phyloP scores from a whole-genome alignment of 2,797 vertebrate species.

The Chelonia mydas region DNA sequence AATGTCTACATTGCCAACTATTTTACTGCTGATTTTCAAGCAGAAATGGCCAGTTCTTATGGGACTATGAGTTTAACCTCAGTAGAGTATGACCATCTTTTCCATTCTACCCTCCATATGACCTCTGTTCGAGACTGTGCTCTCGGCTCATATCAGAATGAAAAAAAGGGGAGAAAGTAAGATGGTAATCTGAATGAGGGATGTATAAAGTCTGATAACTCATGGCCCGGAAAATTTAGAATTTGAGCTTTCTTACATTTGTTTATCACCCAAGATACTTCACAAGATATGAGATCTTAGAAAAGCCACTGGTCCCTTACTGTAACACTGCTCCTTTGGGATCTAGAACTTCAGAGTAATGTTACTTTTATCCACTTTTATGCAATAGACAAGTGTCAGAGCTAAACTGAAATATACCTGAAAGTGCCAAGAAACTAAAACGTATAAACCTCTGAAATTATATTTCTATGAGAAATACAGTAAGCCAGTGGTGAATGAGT shows the following conservation, averaged over 20 bases:
- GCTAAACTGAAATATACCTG: not conserved
- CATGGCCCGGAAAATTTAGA: not conserved
- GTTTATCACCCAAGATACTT: not conserved
- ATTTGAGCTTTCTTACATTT: not conserved
- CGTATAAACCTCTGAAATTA: not conserved
- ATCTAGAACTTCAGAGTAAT: constrained; percentile 10
- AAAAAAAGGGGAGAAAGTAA: not conserved
- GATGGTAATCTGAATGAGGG: not conserved
- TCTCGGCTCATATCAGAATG: not conserved
- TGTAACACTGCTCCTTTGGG: not conserved
- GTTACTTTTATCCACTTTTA: not conserved
- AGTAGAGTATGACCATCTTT: not conserved
- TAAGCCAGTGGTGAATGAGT: no score
- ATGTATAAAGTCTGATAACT: not conserved
- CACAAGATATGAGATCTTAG: not conserved
- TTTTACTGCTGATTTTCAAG: not conserved
- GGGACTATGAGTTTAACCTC: no score
- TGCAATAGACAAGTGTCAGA: not conserved
- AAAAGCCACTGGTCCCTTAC: not conserved
- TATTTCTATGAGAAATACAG: not conserved
- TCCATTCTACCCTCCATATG: not conserved
- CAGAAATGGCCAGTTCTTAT: not conserved
- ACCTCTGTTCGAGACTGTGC: not conserved
- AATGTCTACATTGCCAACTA: not conserved
- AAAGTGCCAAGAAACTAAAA: constrained; percentile 8